Base-by-base conservation (phyloP, 92 coral and sea anemone species). In the Phenganax stokvisi region DNA sequence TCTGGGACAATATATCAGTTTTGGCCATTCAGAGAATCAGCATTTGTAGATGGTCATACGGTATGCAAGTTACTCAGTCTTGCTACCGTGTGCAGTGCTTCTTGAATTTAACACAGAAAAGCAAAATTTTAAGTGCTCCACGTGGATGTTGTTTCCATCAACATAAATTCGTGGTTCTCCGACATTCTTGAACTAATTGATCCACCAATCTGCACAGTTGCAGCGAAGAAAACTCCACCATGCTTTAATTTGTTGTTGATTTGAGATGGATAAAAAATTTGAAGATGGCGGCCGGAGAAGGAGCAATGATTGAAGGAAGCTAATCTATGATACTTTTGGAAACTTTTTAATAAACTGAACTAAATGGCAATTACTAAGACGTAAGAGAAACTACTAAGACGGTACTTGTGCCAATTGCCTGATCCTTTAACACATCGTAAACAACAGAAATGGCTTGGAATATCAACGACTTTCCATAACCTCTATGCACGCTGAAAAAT, bases 131-230 rank as follows among this genome's bases (percentile, higher is more conserved):
- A 61, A 17, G 67, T 28, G 13, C 27, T 61, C 12, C 2, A 61
- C 20, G 4, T 61, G 67, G 13, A 61, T 0, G 27, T 13, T 6
- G 67, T 61, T 6, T 7, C 28, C 25, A 61, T 61, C 28, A 61
- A 1, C 8, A 12, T 13, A 61, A 13, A 61, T 13, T 13, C 25
- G 25, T 13, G 1, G 67, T 13, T 61, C 20, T 17, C 28, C 2
- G 0, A 12, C 25, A 61, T 61, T 17, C 28, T 61, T 61, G 67
- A 61, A 61, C 8, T 6, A 61, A 61, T 17, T 0, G 7, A 61
- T 61, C 67, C 67, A 61, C 67, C 67, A 61, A 12, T 61, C 67
- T 7, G 67, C 67, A 61, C 67, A 61, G 20, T 28, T 82, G 82
- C 75, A 44, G 80, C 3, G 65, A 13, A 59, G 65, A 13, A 13